These are phyloP conservation scores for Vombatus ursinus DNA, from an alignment of 2,113 vertebrate species.

Conservation along the genomic window DNA sequence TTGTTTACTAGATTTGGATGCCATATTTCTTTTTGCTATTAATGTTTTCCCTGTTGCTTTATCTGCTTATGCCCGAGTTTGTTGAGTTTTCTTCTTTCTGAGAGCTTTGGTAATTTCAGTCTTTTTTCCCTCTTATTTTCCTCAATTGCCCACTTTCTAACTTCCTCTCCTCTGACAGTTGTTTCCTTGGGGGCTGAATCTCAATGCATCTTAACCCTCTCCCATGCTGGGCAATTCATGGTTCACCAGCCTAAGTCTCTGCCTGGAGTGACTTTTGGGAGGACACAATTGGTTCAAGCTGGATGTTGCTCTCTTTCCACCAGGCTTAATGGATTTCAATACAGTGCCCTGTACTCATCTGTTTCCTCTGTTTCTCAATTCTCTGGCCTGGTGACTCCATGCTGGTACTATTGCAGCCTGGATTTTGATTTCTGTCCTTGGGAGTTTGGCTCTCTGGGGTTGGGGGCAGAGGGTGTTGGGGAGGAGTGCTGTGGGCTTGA, in stretches of 20 bases:
- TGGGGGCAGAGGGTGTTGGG: neutral
- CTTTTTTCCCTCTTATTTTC: neutral
- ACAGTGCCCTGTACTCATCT: neutral
- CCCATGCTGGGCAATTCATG: neutral
- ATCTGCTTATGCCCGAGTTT: neutral
- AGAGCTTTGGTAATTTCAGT: neutral
- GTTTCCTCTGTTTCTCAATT: neutral
- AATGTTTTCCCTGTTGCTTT: neutral
- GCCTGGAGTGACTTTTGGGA: neutral
- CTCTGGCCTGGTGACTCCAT: neutral
- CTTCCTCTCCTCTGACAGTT: too few species aligned
- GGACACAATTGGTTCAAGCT: neutral
- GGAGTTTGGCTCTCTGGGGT: neutral
- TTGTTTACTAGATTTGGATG: too few species aligned
- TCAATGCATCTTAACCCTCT: neutral
- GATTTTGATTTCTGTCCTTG: neutral
- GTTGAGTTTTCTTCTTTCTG: neutral
- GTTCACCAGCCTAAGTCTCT: neutral
- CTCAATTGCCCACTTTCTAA: neutral
- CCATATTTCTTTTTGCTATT: neutral
- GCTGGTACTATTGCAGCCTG: neutral
- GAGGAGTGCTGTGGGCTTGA: neutral
- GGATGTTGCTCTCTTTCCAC: neutral
- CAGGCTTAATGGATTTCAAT: neutral
- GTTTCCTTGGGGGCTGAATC: neutral